phyloP scores from a whole-genome alignment of 2,113 vertebrate genomes.

The Verasper variegatus region DNA sequence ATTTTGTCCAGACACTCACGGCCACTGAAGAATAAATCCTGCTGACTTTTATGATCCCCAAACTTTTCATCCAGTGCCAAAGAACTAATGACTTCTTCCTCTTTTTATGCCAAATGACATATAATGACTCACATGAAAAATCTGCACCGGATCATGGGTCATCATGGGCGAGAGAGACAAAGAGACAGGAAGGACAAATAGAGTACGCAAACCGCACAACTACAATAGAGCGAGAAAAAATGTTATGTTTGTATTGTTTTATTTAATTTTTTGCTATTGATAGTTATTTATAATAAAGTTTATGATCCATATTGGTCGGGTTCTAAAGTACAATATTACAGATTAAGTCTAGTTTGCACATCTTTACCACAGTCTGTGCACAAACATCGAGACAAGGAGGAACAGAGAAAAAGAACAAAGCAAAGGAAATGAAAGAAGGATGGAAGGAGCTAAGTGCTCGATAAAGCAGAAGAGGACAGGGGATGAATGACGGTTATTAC shows the following conservation, averaged over 20 bases:
- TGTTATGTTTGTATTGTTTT: too few relatives aligned
- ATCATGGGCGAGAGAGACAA: not conserved
- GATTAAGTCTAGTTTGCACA: not conserved
- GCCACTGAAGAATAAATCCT: not conserved
- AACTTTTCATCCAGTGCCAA: not conserved
- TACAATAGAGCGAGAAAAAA: too few relatives aligned
- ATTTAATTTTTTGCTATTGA: too few relatives aligned
- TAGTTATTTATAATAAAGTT: too few relatives aligned
- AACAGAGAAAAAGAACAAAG: not conserved
- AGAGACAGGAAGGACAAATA: not conserved
- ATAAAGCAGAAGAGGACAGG: slow-evolving; percentile 15
- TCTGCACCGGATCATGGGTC: not conserved
- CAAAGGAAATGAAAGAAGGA: not conserved
- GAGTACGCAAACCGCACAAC: too few relatives aligned
- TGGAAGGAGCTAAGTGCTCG: not conserved
- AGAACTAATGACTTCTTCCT: not conserved
- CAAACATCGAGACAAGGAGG: not conserved
- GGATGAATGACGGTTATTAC: slow-evolving; percentile 34
- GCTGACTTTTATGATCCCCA: not conserved
- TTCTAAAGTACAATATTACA: not conserved
- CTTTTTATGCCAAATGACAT: not conserved
- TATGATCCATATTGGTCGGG: too few relatives aligned
- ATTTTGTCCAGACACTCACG: not conserved
- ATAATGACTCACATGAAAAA: not conserved
- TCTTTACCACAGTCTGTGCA: not conserved